phyloP scores from a whole-genome alignment of 2,113 vertebrate genomes.

The Desmodus rotundus region DNA sequence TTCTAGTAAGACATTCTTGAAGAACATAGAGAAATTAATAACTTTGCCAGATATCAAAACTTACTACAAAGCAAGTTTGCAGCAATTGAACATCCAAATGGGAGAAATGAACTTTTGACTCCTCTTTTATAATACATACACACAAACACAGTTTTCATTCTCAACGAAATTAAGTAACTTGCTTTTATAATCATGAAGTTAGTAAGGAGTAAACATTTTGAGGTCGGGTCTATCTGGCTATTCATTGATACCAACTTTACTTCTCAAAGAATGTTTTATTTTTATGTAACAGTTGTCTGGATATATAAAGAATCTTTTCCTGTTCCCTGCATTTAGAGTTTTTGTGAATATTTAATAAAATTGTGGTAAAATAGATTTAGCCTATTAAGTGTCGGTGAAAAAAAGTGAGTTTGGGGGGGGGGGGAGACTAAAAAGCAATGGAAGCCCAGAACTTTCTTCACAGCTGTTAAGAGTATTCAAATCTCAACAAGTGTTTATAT shows the following conservation, averaged over 20 bases:
- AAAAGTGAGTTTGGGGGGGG: background rate
- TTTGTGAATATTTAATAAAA: background rate
- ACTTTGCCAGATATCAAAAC: background rate
- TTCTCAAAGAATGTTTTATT: slow-evolving; percentile 5
- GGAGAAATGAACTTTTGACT: background rate
- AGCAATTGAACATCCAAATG: background rate
- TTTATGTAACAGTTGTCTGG: background rate
- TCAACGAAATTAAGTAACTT: background rate
- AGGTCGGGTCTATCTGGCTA: background rate
- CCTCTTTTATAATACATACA: background rate
- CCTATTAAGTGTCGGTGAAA: background rate
- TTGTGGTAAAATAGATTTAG: background rate
- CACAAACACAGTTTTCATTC: background rate
- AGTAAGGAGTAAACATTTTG: background rate
- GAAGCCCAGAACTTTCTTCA: background rate
- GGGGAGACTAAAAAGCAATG: background rate
- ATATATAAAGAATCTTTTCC: background rate
- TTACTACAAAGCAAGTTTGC: background rate
- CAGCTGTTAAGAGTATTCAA: background rate
- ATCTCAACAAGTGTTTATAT: background rate
- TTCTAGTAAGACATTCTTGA: background rate
- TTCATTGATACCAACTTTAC: background rate
- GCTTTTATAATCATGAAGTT: background rate
- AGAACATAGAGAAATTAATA: background rate
- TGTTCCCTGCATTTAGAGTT: background rate